These are phyloP conservation scores for Hippocampus guttulatus DNA, from an alignment of 2,113 vertebrate species.

Conservation along the genomic window DNA sequence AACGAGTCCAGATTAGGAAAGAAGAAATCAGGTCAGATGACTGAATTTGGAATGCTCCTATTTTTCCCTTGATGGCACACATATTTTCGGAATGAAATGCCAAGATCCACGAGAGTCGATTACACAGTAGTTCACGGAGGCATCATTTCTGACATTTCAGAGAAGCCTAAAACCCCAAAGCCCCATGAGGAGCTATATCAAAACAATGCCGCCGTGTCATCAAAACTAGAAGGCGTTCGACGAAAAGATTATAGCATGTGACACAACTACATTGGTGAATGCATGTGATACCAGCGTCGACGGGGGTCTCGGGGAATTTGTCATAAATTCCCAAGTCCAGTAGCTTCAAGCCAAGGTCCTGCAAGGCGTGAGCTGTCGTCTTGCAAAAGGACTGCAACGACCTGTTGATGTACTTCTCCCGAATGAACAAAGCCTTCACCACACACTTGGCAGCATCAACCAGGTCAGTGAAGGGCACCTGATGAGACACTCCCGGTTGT, in stretches of 20 bases:
- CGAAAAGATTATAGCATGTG: background rate
- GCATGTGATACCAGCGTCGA: constrained; percentile 76
- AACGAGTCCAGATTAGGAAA: background rate
- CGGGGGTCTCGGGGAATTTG: constrained; percentile 80
- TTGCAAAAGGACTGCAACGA: constrained; percentile 86
- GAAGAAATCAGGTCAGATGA: background rate
- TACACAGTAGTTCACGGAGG: background rate
- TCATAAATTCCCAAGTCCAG: constrained; percentile 75
- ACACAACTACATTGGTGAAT: constrained; percentile 1
- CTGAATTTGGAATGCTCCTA: background rate
- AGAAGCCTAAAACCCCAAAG: no score
- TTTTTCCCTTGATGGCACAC: background rate
- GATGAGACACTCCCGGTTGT: background rate
- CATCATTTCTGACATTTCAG: no score
- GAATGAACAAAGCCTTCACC: constrained; percentile 87
- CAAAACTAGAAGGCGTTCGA: background rate
- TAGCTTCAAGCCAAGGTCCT: constrained; percentile 80
- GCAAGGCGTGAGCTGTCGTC: constrained; percentile 81
- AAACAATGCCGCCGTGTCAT: background rate
- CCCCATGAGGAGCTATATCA: background rate
- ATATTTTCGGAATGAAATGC: background rate
- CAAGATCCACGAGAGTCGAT: background rate
- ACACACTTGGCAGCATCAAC: constrained; percentile 93
- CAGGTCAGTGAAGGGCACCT: constrained; percentile 95
- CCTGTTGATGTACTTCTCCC: constrained; percentile 89